Evolutionary conservation across 2,888 invertebrate species (phyloP).

Genomic region (Ophion ventricosus): DNA sequence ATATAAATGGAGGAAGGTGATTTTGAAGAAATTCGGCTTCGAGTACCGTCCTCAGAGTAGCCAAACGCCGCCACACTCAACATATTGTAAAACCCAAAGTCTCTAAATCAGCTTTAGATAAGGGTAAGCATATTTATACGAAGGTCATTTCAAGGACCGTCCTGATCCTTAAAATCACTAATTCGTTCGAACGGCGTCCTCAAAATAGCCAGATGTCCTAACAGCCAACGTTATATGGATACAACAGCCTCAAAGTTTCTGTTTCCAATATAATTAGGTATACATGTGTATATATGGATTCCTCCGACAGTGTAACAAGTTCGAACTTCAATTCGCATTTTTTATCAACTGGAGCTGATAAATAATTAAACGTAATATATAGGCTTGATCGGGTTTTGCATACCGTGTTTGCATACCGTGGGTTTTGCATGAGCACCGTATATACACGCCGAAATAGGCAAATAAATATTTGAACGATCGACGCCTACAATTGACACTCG

Average conservation of each 20-base stretch:
- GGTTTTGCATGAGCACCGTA: background rate
- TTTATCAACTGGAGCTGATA: constrained; percentile 42
- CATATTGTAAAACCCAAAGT: background rate
- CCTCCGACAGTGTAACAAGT: background rate
- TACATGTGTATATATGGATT: background rate
- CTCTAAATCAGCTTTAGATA: background rate
- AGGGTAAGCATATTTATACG: background rate
- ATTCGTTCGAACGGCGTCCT: background rate
- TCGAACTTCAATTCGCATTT: constrained; percentile 53
- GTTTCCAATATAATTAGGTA: constrained; percentile 14
- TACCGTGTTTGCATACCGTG: too few species aligned
- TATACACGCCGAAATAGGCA: background rate
- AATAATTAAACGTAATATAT: constrained; percentile 45
- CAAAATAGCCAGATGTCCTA: too few species aligned
- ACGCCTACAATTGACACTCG: background rate
- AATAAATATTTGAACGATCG: constrained; percentile 9
- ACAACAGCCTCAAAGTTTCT: background rate
- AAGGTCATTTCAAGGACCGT: background rate
- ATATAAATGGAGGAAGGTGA: background rate
- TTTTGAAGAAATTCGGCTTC: background rate
- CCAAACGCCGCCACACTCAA: too few species aligned
- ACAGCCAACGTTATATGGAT: background rate
- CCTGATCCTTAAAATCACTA: background rate
- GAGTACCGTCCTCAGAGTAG: background rate
- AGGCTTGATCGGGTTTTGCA: background rate